Evolutionary conservation across 2,797 vertebrate genomes (phyloP).

Genomic region (Tragopan temminckii): DNA sequence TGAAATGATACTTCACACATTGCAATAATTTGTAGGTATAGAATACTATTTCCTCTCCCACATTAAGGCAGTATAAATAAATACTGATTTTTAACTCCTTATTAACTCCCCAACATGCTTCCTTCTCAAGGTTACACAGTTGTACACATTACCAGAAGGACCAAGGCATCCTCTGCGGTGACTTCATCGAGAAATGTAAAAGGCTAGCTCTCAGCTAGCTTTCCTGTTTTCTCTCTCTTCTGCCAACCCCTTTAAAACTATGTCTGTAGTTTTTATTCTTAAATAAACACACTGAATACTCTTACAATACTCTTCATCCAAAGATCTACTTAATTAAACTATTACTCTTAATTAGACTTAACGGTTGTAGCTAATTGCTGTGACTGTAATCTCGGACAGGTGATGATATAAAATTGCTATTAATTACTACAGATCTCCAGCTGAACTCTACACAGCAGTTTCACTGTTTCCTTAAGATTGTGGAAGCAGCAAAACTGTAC

Average conservation of each 20-base stretch:
- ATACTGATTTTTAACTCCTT: not conserved
- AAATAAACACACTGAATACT: not conserved
- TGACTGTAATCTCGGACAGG: conserved; percentile 16
- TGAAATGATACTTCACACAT: not conserved
- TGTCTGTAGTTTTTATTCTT: not conserved
- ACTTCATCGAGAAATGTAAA: not conserved
- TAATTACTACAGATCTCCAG: not conserved
- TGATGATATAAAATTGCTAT: not conserved
- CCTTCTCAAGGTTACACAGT: not conserved
- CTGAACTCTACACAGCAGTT: not conserved
- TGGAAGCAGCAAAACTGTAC: not conserved
- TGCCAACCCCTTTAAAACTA: not conserved
- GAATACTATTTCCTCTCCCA: not conserved
- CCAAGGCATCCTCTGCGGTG: not conserved
- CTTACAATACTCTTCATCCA: not conserved
- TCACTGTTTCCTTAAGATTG: not conserved
- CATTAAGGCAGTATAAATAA: not conserved
- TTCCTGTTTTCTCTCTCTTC: not conserved
- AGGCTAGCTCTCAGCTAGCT: not conserved
- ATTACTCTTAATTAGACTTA: conserved; percentile 54
- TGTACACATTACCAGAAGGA: not conserved
- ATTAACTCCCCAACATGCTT: not conserved
- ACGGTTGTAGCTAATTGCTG: conserved; percentile 27
- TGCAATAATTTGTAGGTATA: not conserved
- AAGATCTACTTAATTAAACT: conserved; percentile 39